A percentile compares a stretch with the other conserved stretches of the same genome.
Conservation (phyloP, 92 coral and sea anemone genomes). For the Galaxea fascicularis region DNA sequence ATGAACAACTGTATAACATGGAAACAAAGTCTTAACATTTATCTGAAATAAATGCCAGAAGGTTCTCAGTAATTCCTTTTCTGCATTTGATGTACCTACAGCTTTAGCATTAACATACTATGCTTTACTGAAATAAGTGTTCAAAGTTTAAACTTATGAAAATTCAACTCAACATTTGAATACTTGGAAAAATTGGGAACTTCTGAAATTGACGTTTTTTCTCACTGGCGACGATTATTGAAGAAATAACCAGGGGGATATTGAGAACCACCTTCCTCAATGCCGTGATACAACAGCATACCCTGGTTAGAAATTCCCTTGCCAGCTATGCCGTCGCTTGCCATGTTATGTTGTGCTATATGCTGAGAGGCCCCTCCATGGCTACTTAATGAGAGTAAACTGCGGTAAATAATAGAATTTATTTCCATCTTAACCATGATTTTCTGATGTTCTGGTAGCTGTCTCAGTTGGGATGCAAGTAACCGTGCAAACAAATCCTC, state of each 20-base stretch:
- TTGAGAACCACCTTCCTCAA: conserved; percentile 13
- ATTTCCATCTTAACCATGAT: conserved; percentile 58
- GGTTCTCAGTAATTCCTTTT: not conserved
- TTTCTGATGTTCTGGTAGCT: conserved; percentile 36
- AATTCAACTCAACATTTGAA: not conserved
- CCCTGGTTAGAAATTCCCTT: not conserved
- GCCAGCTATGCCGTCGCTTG: not conserved
- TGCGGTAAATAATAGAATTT: conserved; percentile 30
- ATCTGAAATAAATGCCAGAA: not conserved
- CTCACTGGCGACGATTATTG: not conserved
- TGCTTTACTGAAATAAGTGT: not conserved
- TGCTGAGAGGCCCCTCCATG: not conserved
- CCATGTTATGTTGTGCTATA: not conserved
- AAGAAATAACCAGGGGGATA: not conserved
- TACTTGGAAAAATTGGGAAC: not conserved
- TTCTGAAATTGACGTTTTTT: not conserved
- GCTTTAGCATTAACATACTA: not conserved
- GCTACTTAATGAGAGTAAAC: conserved; percentile 1
- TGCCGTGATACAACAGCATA: not conserved
- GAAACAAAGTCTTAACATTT: not conserved
- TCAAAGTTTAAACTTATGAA: not conserved
- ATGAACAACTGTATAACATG: not conserved
- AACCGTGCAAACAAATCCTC: conserved; percentile 33
- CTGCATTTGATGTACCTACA: not conserved
- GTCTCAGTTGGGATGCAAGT: conserved; percentile 57